Evolutionary conservation across 2,113 vertebrate genomes (phyloP).

Genomic region (Turnix velox): DNA sequence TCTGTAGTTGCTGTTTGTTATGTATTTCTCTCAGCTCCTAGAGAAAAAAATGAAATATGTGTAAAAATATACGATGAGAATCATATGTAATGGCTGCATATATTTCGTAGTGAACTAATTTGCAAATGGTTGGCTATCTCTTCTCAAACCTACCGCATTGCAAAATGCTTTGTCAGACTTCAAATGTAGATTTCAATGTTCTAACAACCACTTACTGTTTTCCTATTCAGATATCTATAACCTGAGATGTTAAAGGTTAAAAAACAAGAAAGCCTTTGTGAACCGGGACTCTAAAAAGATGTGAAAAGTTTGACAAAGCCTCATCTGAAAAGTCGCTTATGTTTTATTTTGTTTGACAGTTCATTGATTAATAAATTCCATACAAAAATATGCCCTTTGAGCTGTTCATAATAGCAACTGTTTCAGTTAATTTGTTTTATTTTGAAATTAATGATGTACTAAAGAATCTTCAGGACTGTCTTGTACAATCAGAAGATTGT

Average conservation of each 20-base stretch:
- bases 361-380: not conserved
- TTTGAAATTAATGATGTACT: not conserved
- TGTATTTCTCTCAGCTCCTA: constrained; percentile 96
- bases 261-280: not conserved
- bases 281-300: not conserved
- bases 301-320: not conserved
- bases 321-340: not conserved
- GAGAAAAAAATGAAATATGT: constrained; percentile 6
- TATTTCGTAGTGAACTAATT: not conserved
- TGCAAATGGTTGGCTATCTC: not conserved
- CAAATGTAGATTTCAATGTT: not conserved
- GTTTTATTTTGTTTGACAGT: not conserved
- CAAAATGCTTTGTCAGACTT: not conserved
- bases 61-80: not conserved
- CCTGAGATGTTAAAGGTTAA: not conserved
- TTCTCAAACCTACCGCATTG: not conserved
- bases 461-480: not conserved
- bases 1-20: constrained; percentile 89
- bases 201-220: not conserved
- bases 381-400: not conserved
- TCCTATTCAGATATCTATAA: not conserved
- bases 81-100: not conserved
- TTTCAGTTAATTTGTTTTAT: not conserved
- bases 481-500: not conserved
- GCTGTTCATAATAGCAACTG: not conserved